A percentile compares a stretch with the other conserved stretches of the same genome.
Conservation (phyloP, 1,140 invertebrate genomes). For the Heliconius congener region DNA sequence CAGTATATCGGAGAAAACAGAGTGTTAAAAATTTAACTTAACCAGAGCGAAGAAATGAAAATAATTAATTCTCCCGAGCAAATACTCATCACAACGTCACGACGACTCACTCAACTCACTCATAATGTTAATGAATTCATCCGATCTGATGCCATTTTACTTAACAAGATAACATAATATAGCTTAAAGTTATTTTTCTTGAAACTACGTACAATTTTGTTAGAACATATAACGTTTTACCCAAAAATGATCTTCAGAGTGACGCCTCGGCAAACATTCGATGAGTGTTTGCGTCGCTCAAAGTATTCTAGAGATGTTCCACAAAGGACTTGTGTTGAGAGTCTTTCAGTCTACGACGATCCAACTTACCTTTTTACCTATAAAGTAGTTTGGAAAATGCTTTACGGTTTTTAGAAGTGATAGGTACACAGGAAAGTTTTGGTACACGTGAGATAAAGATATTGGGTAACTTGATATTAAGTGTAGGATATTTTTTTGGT, state of each 20-base stretch:
- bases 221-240: conserved; percentile 7
- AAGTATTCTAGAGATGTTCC: conserved; percentile 43
- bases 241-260: conserved; percentile 24
- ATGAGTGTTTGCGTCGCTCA: conserved; percentile 37
- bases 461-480: background rate
- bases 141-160: background rate
- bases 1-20: too few relatives aligned
- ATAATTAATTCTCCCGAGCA: too few relatives aligned
- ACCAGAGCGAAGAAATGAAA: too few relatives aligned
- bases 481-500: background rate
- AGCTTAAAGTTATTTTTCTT: background rate
- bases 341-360: conserved; percentile 40
- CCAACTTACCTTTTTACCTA: conserved; percentile 42
- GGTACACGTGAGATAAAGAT: background rate
- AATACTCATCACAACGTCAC: too few relatives aligned
- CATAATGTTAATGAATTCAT: too few relatives aligned
- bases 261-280: conserved; percentile 34
- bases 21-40: too few relatives aligned
- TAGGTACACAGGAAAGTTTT: conserved; percentile 27
- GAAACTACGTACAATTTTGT: background rate
- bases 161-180: background rate
- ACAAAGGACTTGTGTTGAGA: conserved; percentile 40
- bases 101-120: too few relatives aligned
- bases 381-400: conserved; percentile 39
- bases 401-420: conserved; percentile 34